Evolutionary conservation across 2,888 invertebrate genomes (phyloP), one percentile per base, ranked within the genome.

Genomic region (Odontothrips loti): DNA sequence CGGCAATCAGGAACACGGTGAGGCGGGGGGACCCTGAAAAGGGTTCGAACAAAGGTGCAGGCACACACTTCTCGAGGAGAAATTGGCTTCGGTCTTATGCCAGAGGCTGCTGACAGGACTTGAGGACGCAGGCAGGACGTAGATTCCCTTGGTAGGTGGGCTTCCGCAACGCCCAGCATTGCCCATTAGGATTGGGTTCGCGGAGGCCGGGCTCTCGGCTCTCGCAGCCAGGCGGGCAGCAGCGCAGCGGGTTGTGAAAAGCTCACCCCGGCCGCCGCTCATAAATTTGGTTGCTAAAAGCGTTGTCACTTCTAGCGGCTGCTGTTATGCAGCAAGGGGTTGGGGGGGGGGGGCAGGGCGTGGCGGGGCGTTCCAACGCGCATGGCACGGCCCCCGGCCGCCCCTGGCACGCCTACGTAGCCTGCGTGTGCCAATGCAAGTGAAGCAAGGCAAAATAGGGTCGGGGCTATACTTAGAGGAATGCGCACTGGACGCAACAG

Each of bases 271-370:
- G 58, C 58, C 17, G 34, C 34, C 6, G 34, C 34, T 43, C 58
- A 58, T 58, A 58, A 58, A 58, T 58, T 58, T 15, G 6, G 58
- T 6, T 58, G 58, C 15, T 58, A 58, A 58, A 58, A 58, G 58
- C 58, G 58, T 58, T 58, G 58, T 58, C 58, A 58, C 58, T 58
- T 58, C 58, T 58, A 58, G 58, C 58, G 15, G 58, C 58, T 58
- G 58, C 58, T 43, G 34, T 6, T 43, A 43, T 43, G 34, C 34
- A 43, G 34, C n/a, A n/a, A 51, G 34, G 34, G 6, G 34, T 43
- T 43, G 34, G 34, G 34, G 34, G 6, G 6, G 58, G 58, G 34
- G 34, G 34, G 34, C 2, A 17, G 58, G 58, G 58, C 15, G 58
- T 43, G 34, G 2, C 34, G 58, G 58, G 15, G 58, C 20, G 15